phyloP scores from a whole-genome alignment of 2,113 vertebrate genomes.

The Scophthalmus maximus region DNA sequence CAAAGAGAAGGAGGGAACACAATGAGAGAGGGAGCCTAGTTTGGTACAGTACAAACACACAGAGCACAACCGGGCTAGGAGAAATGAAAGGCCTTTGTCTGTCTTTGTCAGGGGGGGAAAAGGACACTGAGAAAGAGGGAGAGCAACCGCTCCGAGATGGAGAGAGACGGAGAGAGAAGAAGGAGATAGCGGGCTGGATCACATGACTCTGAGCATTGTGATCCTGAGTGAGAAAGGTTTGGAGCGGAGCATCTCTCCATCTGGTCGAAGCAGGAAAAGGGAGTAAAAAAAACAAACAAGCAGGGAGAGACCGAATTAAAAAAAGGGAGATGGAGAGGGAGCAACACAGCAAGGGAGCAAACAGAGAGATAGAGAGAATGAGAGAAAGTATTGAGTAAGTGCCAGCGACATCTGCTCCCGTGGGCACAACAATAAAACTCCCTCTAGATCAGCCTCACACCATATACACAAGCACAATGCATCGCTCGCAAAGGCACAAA shows the following conservation, averaged over 20 bases:
- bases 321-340: slow-evolving; percentile 47
- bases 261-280: slow-evolving; percentile 68
- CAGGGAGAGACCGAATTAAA: slow-evolving; percentile 47
- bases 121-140: slow-evolving; percentile 66
- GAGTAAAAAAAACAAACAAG: slow-evolving; percentile 37
- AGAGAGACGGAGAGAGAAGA: slow-evolving; percentile 51
- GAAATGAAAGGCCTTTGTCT: slow-evolving; percentile 82
- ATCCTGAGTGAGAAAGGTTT: slow-evolving; percentile 74
- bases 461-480: slow-evolving; percentile 69
- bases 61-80: slow-evolving; percentile 65
- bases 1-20: slow-evolving; percentile 63
- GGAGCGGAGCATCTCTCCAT: slow-evolving; percentile 78
- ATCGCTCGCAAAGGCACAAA: slow-evolving; percentile 51
- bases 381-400: slow-evolving; percentile 79
- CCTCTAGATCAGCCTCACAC: slow-evolving; percentile 75
- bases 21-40: slow-evolving; percentile 66
- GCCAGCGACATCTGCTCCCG: slow-evolving; percentile 85
- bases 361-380: slow-evolving; percentile 61
- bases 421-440: slow-evolving; percentile 83
- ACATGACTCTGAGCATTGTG: slow-evolving; percentile 75
- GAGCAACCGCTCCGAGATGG: slow-evolving; percentile 49
- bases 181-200: slow-evolving; percentile 67
- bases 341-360: slow-evolving; percentile 47
- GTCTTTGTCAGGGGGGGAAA: slow-evolving; percentile 58
- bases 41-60: slow-evolving; percentile 80